Base-by-base conservation (phyloP, 2,113 vertebrate genomes). In the Lamprotornis superbus region DNA sequence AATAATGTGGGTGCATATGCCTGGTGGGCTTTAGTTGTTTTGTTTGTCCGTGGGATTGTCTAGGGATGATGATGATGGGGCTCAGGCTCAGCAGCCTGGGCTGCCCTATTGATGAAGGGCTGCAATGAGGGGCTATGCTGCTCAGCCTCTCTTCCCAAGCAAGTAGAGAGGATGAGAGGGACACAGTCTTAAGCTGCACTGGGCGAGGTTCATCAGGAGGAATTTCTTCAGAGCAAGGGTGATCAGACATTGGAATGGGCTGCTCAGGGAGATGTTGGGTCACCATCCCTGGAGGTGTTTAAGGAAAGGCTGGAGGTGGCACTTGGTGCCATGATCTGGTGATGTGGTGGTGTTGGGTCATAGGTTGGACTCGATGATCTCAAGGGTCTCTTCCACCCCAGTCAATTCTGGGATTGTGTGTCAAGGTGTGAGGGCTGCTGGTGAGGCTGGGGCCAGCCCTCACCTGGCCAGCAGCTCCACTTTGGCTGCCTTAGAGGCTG, bases 401-500 rank as follows among this genome's bases (percentile, higher is more conserved):
- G 0, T 0, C 5, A 22, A 19, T 8, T 6, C 30, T 35, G 44
- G 55, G 10, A 5, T 3, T 9, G 23, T 4, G 8, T 28, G 22
- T 2, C 0, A 11, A 30, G 46, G 5, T 30, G 39, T 3, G 31
- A 39, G 27, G 24, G 35, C 50, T 52, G 46, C 35, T 8, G 11
- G 18, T 0, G 8, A 30, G 16, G 25, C 55, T 12, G 42, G 15
- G 30, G 20, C 37, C 40, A 14, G 40, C 77, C 23, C 50, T 44
- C 22, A 11, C 15, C 39, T 31, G 28, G 33, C 68, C 40, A 9
- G 37, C 50, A 57, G 50, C 60, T 65, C 50, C 28, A 1, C 37
- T 17, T 11, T 10, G 0, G 1, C 49, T 0, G 1, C 55, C 46
- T 6, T 0, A 0, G 73, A 47, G 80, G 57, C 76, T 23, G 78